Evolutionary conservation across 1,140 invertebrate genomes (phyloP), one percentile per base, ranked within the genome.

Genomic region (Meloidogyne floridensis): DNA sequence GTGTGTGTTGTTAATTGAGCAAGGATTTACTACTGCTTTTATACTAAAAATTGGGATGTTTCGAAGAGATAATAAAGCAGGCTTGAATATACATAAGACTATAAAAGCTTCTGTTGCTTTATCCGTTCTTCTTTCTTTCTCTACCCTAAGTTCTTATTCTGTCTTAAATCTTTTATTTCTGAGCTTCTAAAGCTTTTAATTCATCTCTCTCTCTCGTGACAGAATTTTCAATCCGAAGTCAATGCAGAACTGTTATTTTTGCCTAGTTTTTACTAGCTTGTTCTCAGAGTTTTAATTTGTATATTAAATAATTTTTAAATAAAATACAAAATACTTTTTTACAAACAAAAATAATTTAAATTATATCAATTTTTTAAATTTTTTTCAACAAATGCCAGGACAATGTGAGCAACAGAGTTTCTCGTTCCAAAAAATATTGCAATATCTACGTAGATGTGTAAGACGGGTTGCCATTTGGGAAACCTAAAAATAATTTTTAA

Each of bases 391-490:
- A 59, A 89, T 75, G 11, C 86, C 88, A 32, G 81, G 74, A 80
- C 87, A 89, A 79, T 89, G 86, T 9, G 86, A 72, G 69, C 87
- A 89, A 74, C 87, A 89, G 4, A 89, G 80, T 75, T 89, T 88
- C 77, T 85, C 87, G 73, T 89, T 89, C 88, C 88, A 89, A 82
- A 89, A 89, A 54, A 89, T 90, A 15, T 88, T 90, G 72, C 87
- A 89, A 65, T 89, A 88, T 65, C 87, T 78, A 42, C 88, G 77
- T 18, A 89, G 77, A 86, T 89, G 87, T 0, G 87, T 89, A 43
- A 86, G 85, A 56, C 85, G 80, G 13, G 75, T 20, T 53, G 88
- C 80, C 86, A 89, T 89, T 65, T 81, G 80, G 11, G 81, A 79
- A 8, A 89, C 81, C 87, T 79, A 72, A 54, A 85, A 87, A 0